phyloP scores from a whole-genome alignment of 1,140 invertebrate genomes.

The Caenorhabditis latens region DNA sequence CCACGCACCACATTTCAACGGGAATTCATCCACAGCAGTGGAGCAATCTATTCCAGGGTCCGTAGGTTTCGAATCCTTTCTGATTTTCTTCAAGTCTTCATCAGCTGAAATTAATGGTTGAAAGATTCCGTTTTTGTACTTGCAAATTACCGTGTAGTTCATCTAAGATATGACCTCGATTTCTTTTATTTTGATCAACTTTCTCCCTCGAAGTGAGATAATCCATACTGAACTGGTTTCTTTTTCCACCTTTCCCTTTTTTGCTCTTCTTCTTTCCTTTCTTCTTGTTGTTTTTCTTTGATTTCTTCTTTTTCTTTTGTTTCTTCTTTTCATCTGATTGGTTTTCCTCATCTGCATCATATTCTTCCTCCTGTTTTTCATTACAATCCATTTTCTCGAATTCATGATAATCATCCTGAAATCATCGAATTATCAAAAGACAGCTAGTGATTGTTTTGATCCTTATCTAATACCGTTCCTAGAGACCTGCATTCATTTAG shows the following conservation, averaged over 20 bases:
- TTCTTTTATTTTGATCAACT: constrained; percentile 21
- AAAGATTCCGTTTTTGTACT: not conserved
- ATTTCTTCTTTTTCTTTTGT: not conserved
- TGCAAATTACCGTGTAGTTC: not conserved
- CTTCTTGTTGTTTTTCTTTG: not conserved
- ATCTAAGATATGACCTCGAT: constrained; percentile 27
- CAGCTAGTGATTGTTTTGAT: not conserved
- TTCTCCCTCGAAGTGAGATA: constrained; percentile 4
- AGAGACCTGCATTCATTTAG: too few species aligned
- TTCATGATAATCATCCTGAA: constrained; percentile 26
- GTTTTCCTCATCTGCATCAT: not conserved
- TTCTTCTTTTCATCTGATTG: not conserved
- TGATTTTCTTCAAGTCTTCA: not conserved
- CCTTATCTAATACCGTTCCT: too few species aligned
- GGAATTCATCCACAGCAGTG: constrained; percentile 22
- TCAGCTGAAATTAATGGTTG: not conserved
- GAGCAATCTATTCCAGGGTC: not conserved
- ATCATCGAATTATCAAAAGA: not conserved
- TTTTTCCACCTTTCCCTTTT: not conserved
- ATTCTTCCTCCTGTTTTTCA: not conserved
- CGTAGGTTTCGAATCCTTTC: not conserved
- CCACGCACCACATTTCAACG: constrained; percentile 22
- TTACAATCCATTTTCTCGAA: constrained; percentile 37
- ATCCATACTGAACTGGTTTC: not conserved
- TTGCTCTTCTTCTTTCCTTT: constrained; percentile 27